Percentiles rank a stretch among this genome's conserved stretches.
Evolutionary conservation across 1,140 invertebrate genomes (phyloP).

Genomic region (Heliconius himera): DNA sequence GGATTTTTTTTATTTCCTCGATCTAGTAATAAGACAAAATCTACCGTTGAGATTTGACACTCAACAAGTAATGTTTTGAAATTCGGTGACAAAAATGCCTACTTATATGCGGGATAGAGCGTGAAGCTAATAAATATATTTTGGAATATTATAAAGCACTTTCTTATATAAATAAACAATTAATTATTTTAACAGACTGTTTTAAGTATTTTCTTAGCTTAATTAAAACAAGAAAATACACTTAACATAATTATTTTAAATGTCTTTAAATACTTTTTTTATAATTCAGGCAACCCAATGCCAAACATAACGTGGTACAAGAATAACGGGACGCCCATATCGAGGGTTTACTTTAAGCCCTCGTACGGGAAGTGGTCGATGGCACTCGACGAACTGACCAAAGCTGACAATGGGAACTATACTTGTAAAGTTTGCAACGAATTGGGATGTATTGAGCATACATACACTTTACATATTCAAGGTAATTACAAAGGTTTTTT

Average conservation of each 20-base stretch:
- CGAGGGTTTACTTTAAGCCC: slow-evolving; percentile 83
- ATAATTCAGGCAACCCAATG: slow-evolving; percentile 85
- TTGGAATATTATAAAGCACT: background rate
- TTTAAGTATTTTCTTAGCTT: too few species aligned
- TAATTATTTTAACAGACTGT: too few species aligned
- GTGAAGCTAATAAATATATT: background rate
- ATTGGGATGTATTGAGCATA: slow-evolving; percentile 88
- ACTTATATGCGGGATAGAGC: too few species aligned
- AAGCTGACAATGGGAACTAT: slow-evolving; percentile 91
- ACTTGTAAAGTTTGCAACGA: slow-evolving; percentile 92
- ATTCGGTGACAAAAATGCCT: too few species aligned
- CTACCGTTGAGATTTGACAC: too few species aligned
- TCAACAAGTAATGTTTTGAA: too few species aligned
- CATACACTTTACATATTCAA: slow-evolving; percentile 87
- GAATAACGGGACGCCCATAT: slow-evolving; percentile 84
- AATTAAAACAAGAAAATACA: too few species aligned
- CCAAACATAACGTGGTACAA: slow-evolving; percentile 92
- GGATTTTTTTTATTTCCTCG: too few species aligned
- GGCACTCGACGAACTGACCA: slow-evolving; percentile 87
- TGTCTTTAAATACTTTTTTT: background rate
- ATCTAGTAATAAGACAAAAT: too few species aligned
- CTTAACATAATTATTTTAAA: too few species aligned
- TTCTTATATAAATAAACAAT: background rate
- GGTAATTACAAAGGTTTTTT: slow-evolving; percentile 84
- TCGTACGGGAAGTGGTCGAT: slow-evolving; percentile 85